Base-by-base conservation (phyloP, 2,797 vertebrate genomes). In the Pipistrellus kuhlii region DNA sequence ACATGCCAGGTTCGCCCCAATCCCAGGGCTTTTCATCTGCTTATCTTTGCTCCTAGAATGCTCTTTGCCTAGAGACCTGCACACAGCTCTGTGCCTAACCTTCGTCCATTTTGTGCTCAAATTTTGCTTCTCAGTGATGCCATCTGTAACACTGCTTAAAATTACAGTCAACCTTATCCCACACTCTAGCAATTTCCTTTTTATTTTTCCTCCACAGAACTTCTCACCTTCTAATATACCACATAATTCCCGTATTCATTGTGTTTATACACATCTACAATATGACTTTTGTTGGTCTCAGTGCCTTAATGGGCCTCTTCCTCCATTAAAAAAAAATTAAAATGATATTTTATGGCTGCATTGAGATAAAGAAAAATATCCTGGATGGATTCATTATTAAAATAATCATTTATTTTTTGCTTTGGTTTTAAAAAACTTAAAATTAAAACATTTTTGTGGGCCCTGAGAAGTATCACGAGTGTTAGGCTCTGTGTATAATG, bases 101-200 rank as follows among this genome's bases (percentile, higher is more conserved):
- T 66, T 72, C 30, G 83, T 85, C 38, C 12, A 35, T 59, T 75
- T 21, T 72, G 14, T 46, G 35, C 68, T 88, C 51, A 92, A 69
- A 57, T 23, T 10, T 30, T 77, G 23, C 73, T 71, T 90, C 48
- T 64, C 44, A 9, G 11, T 20, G 30, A 59, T 68, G 23, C 44
- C 90, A 90, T 80, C 30, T 48, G n/a, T 72, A 46, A 85, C 23
- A 57, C 41, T 85, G 8, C 18, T 90, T 90, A 83, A 88, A 92
- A 57, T 66, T 71, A 59, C 41, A 91, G 89, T 78, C 46, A 68
- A 57, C 23, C 12, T 46, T 64, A 41, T 20, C 35, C 27, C n/a
- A 75, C 7, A 55, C 20, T 71, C 13, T 57, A 44, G 46, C 73
- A 71, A 44, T 21, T n/a, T 51, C 4, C 23, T 46, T 62, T 88